phyloP scores from a whole-genome alignment of 2,113 vertebrate species.

The Excalfactoria chinensis region DNA sequence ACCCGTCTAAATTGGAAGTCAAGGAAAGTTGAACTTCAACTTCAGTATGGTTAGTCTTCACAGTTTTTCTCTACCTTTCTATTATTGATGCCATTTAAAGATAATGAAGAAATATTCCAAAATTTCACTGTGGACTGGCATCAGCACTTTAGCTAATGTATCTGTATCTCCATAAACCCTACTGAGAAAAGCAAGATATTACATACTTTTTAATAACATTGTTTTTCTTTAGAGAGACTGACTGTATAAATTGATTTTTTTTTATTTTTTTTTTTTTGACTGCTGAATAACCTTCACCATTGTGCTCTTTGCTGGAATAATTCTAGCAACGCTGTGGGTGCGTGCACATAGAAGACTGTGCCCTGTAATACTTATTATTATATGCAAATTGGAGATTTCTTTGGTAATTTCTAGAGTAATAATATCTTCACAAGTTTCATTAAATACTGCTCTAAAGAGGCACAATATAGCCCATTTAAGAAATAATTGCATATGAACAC shows the following conservation, averaged over 20 bases:
- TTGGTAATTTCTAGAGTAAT: not conserved
- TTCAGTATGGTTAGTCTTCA: not conserved
- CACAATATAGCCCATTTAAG: not conserved
- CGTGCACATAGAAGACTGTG: not conserved
- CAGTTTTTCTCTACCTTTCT: not conserved
- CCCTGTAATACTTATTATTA: not conserved
- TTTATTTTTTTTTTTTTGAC: not conserved
- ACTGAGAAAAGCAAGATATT: not conserved
- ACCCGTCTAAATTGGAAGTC: not conserved
- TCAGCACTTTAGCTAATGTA: not conserved
- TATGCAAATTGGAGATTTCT: not conserved
- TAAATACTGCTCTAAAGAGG: constrained; percentile 2
- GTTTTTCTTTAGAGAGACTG: not conserved
- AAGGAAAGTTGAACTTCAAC: not conserved
- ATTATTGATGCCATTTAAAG: not conserved
- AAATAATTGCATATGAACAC: not conserved
- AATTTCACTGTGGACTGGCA: not conserved
- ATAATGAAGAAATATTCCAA: not conserved
- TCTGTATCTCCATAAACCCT: not conserved
- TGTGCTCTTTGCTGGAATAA: not conserved
- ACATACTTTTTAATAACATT: not conserved
- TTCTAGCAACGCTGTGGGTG: not conserved
- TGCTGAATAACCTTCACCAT: not conserved
- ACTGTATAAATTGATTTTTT: not conserved
- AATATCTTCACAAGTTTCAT: not conserved